phyloP scores from a whole-genome alignment of 2,113 vertebrate species.

The Nerophis lumbriciformis region DNA sequence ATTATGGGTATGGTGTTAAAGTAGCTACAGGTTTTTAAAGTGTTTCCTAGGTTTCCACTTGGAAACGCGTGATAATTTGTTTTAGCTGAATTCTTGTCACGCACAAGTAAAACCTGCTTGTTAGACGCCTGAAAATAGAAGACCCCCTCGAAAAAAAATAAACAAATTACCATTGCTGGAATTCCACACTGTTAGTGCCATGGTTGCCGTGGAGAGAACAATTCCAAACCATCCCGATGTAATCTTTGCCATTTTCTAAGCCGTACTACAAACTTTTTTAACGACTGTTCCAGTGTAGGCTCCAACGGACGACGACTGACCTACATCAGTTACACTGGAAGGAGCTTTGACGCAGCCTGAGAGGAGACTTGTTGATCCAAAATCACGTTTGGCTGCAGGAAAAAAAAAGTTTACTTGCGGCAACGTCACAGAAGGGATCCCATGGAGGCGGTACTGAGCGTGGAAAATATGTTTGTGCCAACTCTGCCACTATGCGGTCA shows the following conservation, averaged over 20 bases:
- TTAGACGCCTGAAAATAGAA: not conserved
- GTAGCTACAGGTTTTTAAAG: not conserved
- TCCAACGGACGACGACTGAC: not conserved
- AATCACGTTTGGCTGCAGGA: slow-evolving; percentile 2
- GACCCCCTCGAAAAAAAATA: not conserved
- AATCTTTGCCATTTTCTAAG: slow-evolving; percentile 39
- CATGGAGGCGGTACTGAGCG: slow-evolving; percentile 40
- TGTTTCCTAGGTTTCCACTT: not conserved
- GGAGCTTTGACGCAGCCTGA: not conserved
- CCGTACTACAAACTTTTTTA: not conserved
- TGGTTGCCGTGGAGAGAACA: slow-evolving; percentile 16
- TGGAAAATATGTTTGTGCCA: not conserved
- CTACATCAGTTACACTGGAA: slow-evolving; percentile 9
- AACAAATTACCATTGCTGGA: slow-evolving; percentile 44
- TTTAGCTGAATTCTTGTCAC: not conserved
- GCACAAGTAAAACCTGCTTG: not conserved
- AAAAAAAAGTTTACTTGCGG: slow-evolving; percentile 11
- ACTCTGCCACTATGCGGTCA: slow-evolving; percentile 44
- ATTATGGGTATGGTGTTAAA: no score
- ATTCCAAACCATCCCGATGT: slow-evolving; percentile 20
- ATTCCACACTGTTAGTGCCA: slow-evolving; percentile 10
- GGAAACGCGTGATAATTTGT: not conserved
- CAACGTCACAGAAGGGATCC: slow-evolving; percentile 43
- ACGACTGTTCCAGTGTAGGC: not conserved
- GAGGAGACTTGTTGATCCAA: slow-evolving; percentile 16